Conservation (phyloP, 2,113 vertebrate species). For the Oceanites oceanicus region DNA sequence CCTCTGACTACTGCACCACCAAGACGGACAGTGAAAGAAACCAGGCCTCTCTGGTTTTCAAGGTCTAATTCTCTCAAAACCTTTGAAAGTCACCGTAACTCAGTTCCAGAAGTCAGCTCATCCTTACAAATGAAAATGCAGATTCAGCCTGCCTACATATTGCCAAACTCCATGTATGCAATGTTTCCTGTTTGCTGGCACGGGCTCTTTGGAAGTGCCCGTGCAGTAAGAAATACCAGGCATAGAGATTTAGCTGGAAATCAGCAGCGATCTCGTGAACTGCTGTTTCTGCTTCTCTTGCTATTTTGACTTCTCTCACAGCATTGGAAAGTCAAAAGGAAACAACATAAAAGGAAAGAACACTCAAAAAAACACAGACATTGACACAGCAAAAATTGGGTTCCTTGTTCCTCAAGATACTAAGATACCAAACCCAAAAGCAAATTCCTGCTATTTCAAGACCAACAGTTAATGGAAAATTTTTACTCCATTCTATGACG, state of each 20-base stretch:
- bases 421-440: background rate
- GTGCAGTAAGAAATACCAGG: conserved; percentile 12
- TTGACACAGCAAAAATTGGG: conserved; percentile 41
- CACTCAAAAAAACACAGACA: conserved; percentile 23
- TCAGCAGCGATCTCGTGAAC: background rate
- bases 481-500: background rate
- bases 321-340: conserved; percentile 46
- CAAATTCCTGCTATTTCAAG: background rate
- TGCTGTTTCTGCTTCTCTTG: conserved; percentile 48
- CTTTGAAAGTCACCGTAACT: background rate
- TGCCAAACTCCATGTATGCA: background rate
- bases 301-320: conserved; percentile 49
- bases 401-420: conserved; percentile 8
- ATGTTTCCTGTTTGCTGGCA: conserved; percentile 40
- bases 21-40: background rate
- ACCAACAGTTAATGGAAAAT: background rate
- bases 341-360: conserved; percentile 52
- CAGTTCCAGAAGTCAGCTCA: background rate
- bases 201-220: conserved; percentile 24
- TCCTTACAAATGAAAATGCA: conserved; percentile 17
- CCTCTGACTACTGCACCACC: background rate
- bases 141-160: conserved; percentile 34
- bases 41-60: background rate
- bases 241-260: conserved; percentile 35
- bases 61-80: background rate